Conservation (phyloP, 1,140 invertebrate species). For the Colletes latitarsis region DNA sequence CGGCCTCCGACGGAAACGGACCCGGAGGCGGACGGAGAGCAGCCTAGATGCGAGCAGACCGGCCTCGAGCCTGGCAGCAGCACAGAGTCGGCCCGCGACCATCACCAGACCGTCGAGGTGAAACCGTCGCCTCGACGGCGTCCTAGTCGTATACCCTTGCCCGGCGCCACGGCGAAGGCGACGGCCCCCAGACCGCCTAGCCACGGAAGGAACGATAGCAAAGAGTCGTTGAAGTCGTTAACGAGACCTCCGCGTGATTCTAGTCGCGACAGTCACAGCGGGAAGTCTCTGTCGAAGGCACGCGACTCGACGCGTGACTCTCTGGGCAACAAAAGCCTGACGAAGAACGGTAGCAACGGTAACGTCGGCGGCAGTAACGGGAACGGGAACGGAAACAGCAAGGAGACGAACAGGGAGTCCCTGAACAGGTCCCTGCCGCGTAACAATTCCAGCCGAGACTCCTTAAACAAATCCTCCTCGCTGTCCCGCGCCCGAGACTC, state of each 20-base stretch:
- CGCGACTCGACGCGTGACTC: conserved; percentile 83
- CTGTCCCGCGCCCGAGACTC: conserved; percentile 75
- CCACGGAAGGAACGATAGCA: conserved; percentile 81
- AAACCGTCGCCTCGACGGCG: conserved; percentile 82
- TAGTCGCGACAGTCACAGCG: conserved; percentile 70
- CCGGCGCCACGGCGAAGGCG: conserved; percentile 77
- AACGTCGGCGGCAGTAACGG: conserved; percentile 62
- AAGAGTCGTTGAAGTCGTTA: conserved; percentile 83
- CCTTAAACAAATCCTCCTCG: conserved; percentile 73
- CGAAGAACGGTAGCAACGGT: conserved; percentile 79
- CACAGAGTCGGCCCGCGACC: conserved; percentile 85
- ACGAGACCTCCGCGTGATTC: conserved; percentile 70
- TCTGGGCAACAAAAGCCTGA: conserved; percentile 80
- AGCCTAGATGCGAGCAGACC: conserved; percentile 81
- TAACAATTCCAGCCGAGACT: conserved; percentile 74
- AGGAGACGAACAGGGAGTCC: conserved; percentile 69
- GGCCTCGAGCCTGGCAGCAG: conserved; percentile 83
- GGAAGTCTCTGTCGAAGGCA: conserved; percentile 62
- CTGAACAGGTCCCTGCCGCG: conserved; percentile 74
- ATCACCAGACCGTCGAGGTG: conserved; percentile 68
- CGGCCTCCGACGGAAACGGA: conserved; percentile 72
- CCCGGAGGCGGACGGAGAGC: conserved; percentile 71
- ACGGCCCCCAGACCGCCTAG: conserved; percentile 77
- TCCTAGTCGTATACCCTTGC: conserved; percentile 88
- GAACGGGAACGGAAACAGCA: conserved; percentile 66